Evolutionary conservation across 2,888 invertebrate genomes (phyloP), one percentile per base, ranked within the genome.

Genomic region (Adineta ricciae): DNA sequence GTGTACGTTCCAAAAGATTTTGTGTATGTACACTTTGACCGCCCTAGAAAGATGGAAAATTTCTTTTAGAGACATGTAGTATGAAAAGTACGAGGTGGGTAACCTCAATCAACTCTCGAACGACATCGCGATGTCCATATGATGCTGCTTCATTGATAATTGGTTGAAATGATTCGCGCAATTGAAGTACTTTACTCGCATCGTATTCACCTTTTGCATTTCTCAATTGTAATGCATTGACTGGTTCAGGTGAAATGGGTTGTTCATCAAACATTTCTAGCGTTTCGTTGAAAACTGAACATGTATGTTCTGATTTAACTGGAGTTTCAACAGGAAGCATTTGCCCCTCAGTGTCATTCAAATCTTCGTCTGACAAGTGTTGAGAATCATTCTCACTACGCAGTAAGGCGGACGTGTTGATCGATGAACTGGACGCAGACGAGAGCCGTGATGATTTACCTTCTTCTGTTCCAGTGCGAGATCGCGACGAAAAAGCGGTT

Each of bases 1-100:
- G 36, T 24, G 73, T 78, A 24, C 73, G 36, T 41, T 41, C 24
- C 21, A 78, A 41, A 2, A 78, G 21, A 78, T 78, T 78, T 78
- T 78, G 73, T 21, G 73, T 78, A 16, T 78, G 73, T 41, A 78
- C 73, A 78, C 73, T 78, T 78, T 78, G 73, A 78, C 73, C 73
- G 11, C n/a, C 2, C 73, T 78, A 78, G 24, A 78, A 41, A 41
- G 2, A 41, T 21, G 4, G 21, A 24, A 1, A 41, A 24, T 3
- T 8, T 36, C 5, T 11, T 9, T 11, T 14, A 27, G 24, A 2
- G 1, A 27, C 32, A 27, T 2, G 32, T 27, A 64, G n/a, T n/a
- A n/a, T n/a, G n/a, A n/a, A n/a, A n/a, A n/a, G n/a, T n/a, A n/a
- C n/a, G n/a, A n/a, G n/a, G n/a, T n/a, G n/a, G n/a, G n/a, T 5